A percentile compares a stretch with the other conserved stretches of the same genome.
phyloP scores from a whole-genome alignment of 2,113 vertebrate species.

The Lontra canadensis region DNA sequence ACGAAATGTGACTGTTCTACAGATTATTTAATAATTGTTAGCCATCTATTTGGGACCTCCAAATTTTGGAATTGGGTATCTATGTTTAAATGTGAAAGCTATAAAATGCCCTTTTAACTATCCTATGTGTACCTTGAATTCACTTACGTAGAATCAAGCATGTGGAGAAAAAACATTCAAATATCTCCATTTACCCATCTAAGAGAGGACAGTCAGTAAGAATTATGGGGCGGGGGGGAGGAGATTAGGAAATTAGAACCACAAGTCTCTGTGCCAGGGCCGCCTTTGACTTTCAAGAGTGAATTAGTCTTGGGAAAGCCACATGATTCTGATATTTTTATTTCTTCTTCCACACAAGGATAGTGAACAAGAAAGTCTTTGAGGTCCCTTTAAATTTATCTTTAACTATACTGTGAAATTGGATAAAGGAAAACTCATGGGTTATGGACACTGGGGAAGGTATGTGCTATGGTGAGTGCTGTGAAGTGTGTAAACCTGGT shows the following conservation, averaged over 20 bases:
- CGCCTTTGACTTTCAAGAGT: neutral
- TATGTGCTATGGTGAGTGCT: too few species aligned
- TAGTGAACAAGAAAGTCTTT: neutral
- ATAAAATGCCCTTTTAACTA: neutral
- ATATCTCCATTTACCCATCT: neutral
- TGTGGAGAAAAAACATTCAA: neutral
- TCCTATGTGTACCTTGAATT: neutral
- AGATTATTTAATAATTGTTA: neutral
- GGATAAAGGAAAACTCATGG: neutral
- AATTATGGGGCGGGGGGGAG: accelerated
- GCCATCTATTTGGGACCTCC: neutral
- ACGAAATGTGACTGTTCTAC: neutral
- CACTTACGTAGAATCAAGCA: neutral
- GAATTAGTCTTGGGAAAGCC: neutral
- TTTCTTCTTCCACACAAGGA: neutral
- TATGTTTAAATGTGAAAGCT: neutral
- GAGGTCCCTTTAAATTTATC: neutral
- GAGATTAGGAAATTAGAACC: neutral
- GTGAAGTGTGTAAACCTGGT: too few species aligned
- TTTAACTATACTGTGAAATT: neutral
- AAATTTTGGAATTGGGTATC: neutral
- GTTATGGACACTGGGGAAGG: too few species aligned
- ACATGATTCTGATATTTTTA: neutral
- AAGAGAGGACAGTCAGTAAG: neutral
- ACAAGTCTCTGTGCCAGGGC: neutral